These are phyloP conservation scores for Agriotes lineatus DNA, from an alignment of 2,888 invertebrate genomes.

Conservation along the genomic window DNA sequence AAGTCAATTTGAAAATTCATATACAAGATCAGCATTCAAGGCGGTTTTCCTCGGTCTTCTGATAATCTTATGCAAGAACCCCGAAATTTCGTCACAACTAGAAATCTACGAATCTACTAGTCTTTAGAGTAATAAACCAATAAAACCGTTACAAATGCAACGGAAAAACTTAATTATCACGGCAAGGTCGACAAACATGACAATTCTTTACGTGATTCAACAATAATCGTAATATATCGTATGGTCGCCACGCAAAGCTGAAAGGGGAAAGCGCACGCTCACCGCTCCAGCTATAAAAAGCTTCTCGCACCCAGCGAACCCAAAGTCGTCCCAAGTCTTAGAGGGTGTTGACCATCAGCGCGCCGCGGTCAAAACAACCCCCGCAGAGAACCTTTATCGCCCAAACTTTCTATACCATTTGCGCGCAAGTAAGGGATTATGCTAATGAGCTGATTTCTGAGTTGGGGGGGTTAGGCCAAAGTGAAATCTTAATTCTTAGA, in stretches of 20 bases:
- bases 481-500: too few species aligned
- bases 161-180: conserved; percentile 5
- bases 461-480: too few species aligned
- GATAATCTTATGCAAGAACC: neutral
- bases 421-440: too few species aligned
- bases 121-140: neutral
- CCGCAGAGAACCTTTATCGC: too few species aligned
- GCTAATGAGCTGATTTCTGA: too few species aligned
- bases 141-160: neutral
- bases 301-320: neutral
- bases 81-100: conserved; percentile 4
- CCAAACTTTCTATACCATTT: too few species aligned
- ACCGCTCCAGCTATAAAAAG: conserved; percentile 32
- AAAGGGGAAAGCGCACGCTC: conserved; percentile 42
- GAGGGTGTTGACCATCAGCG: too few species aligned
- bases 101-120: neutral
- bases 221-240: conserved; percentile 28
- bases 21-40: conserved; percentile 5
- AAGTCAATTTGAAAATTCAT: neutral
- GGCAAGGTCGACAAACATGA: conserved; percentile 30
- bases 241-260: conserved; percentile 36
- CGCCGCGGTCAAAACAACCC: too few species aligned
- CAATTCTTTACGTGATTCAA: conserved; percentile 19
- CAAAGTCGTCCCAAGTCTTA: conserved; percentile 24
- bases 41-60: neutral